Evolutionary conservation across 2,113 vertebrate species (phyloP), one percentile per base, ranked within the genome.

Genomic region (Malurus elegans): DNA sequence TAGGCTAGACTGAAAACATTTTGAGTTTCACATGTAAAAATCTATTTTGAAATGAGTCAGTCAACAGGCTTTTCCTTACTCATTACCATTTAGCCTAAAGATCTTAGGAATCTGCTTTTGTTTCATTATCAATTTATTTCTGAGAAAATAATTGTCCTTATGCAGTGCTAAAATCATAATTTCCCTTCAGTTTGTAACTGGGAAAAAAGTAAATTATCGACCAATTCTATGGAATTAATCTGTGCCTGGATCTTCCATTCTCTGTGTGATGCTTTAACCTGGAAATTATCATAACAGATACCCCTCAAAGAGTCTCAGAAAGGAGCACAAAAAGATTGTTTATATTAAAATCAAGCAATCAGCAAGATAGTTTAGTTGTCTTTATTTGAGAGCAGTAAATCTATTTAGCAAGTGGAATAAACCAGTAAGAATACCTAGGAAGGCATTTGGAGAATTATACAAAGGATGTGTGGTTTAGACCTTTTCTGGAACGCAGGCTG

Each of bases 381-480:
- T 79, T 92, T 91, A 81, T 97, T 95, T 96, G 92, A 51, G 95
- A 95, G 82, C 96, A 93, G 89, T 97, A 97, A 97, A 96, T 96
- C 88, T 83, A 97, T 96, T 95, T 60, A 79, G 84, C 45, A 81
- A 93, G 73, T 93, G 65, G 89, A 96, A 88, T 95, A 97, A 97
- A 97, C 93, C 87, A 82, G 95, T 78, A 87, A 93, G 86, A 96
- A 97, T 92, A 96, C 94, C 89, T 62, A 25, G 76, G 92, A 96
- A 97, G 84, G 87, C 94, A 90, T 97, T 96, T 96, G 94, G 95
- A 97, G 97, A 97, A 95, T 97, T 98, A 95, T 96, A 98, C 97
- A 98, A 98, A 98, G 97, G 97, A 96, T 97, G 94, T 93, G 95
- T 93, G 94, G 97, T 96, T 98, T 96, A 96, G 97, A 98, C 98